Base-by-base conservation (phyloP, 2,797 vertebrate species). In the Pogoniulus pusillus region DNA sequence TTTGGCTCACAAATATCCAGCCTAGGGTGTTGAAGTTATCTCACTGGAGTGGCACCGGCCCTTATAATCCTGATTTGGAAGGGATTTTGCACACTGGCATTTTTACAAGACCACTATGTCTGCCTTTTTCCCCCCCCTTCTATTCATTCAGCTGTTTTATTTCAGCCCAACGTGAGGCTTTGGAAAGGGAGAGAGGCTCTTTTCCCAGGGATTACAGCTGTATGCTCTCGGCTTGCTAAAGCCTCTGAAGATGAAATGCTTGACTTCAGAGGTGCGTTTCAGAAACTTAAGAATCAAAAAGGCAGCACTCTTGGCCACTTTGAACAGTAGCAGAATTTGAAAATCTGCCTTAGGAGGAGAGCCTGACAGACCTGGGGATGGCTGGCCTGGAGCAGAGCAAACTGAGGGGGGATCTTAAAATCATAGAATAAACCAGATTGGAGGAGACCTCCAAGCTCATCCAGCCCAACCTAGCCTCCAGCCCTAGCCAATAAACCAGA, bases 271-370 rank as follows among this genome's bases (percentile, higher is more conserved):
- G 27, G 41, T 30, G 13, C 13, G 1, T 77, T 91, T 93, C 71
- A 93, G 58, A 37, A 90, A 34, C 51, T 80, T 68, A 88, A 64
- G 75, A 75, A 89, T 78, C 59, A 70, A 89, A 72, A 54, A 69
- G 9, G 37, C 24, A 66, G 19, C 30, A 51, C 23, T 76, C 35
- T 47, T 77, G 79, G 75, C 41, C 84, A 89, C 51, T n/a, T 68
- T 68, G 58, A 88, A 55, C 24, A 41, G 18, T 15, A 68, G 20
- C 53, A 79, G 60, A 60, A 63, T 34, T 43, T 30, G 12, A 49
- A 49, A 49, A 49, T 24, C 47, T 24, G 24, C 23, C 22, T 49
- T 49, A 49, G 47, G 47, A 49, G 22, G 47, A 49, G 47, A 49
- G 47, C 12, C 47, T 49, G 47, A 49, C 47, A 49, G 22, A 23